A percentile compares a stretch with the other conserved stretches of the same genome.
phyloP scores from a whole-genome alignment of 2,113 vertebrate species.

The Myanophis thanlyinensis region DNA sequence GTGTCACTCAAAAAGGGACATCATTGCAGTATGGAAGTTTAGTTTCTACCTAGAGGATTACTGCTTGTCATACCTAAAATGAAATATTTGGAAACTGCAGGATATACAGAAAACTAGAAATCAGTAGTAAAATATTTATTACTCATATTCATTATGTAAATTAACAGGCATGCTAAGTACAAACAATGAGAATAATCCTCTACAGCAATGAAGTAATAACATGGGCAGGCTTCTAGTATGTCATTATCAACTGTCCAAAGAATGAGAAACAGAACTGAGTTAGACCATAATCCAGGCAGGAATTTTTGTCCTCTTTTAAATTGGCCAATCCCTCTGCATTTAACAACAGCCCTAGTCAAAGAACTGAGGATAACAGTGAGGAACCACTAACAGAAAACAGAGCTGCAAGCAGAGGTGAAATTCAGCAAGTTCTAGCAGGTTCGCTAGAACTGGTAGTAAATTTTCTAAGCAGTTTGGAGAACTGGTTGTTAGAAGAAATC shows the following conservation, averaged over 20 bases:
- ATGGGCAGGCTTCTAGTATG: background rate
- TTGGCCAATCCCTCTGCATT: background rate
- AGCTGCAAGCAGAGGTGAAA: no score
- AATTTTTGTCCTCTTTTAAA: background rate
- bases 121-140: constrained; percentile 2
- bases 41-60: background rate
- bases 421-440: no score
- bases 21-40: background rate
- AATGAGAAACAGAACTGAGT: background rate
- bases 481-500: no score
- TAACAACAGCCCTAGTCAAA: background rate
- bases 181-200: background rate
- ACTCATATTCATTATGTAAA: constrained; percentile 28
- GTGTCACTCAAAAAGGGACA: background rate
- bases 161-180: background rate
- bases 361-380: background rate
- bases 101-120: constrained; percentile 1
- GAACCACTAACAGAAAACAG: background rate
- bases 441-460: no score
- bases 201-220: background rate
- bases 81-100: background rate
- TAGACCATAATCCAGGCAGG: background rate
- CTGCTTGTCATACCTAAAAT: constrained; percentile 14
- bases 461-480: no score
- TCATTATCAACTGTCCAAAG: background rate